Conservation (phyloP, 2,888 invertebrate species). For the Parnassius orleans region DNA sequence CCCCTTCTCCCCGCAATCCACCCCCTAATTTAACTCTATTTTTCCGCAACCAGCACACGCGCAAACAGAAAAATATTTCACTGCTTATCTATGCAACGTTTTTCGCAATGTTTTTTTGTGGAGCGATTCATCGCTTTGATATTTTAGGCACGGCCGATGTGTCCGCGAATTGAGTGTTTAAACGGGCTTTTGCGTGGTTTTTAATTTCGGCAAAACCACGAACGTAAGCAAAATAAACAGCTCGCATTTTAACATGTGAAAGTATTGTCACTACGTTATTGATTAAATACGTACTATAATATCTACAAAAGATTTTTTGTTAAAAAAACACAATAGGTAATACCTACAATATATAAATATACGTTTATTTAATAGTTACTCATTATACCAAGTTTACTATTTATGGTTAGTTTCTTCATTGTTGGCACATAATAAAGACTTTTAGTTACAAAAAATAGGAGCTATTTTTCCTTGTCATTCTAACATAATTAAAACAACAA, state of each 20-base stretch:
- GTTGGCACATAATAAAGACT: neutral
- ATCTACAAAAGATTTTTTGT: too few species aligned
- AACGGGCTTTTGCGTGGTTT: slow-evolving; percentile 16
- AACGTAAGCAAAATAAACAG: slow-evolving; percentile 1
- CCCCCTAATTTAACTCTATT: slow-evolving; percentile 63
- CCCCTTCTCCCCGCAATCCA: slow-evolving; percentile 54
- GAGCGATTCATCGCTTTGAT: slow-evolving; percentile 17
- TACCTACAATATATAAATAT: too few species aligned
- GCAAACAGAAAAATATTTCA: slow-evolving; percentile 27
- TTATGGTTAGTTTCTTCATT: too few species aligned
- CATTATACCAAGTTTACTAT: too few species aligned
- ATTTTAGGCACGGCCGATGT: slow-evolving; percentile 20
- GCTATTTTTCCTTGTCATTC: neutral
- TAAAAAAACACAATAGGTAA: too few species aligned
- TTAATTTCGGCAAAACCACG: slow-evolving; percentile 8
- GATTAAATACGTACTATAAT: too few species aligned
- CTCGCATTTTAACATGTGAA: too few species aligned
- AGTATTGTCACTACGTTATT: too few species aligned
- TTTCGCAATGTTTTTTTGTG: slow-evolving; percentile 12
- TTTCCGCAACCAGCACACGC: slow-evolving; percentile 43
- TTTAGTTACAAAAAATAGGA: neutral
- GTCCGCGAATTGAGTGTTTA: slow-evolving; percentile 22
- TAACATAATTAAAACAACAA: neutral
- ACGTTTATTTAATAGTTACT: too few species aligned
- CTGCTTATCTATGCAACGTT: slow-evolving; percentile 22